Conservation (phyloP, 2,888 invertebrate species). For the Antitype chi region DNA sequence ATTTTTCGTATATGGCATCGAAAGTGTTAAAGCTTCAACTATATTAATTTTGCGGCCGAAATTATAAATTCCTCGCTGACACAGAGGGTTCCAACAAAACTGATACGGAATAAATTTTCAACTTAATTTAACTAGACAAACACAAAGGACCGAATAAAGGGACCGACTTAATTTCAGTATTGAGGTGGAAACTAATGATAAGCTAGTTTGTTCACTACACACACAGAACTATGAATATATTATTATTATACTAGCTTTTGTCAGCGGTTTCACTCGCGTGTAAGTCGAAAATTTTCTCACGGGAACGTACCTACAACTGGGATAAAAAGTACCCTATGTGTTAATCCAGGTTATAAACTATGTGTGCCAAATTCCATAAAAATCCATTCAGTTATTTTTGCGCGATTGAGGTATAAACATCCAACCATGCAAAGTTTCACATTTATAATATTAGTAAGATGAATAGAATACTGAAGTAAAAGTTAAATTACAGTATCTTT, state of each 20-base stretch:
- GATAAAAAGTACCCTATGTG: too few relatives aligned
- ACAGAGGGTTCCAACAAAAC: constrained; percentile 81
- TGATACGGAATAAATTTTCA: constrained; percentile 90
- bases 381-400: too few relatives aligned
- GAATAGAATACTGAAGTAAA: background rate
- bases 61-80: constrained; percentile 89
- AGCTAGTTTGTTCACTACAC: constrained; percentile 78
- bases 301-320: too few relatives aligned
- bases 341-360: too few relatives aligned
- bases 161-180: constrained; percentile 87
- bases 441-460: background rate
- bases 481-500: background rate
- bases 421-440: too few relatives aligned
- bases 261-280: too few relatives aligned
- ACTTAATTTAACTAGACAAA: constrained; percentile 90
- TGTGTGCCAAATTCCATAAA: too few relatives aligned
- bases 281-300: too few relatives aligned
- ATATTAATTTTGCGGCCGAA: constrained; percentile 85
- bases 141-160: constrained; percentile 86
- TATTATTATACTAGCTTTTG: constrained; percentile 14
- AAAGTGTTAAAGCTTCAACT: constrained; percentile 72
- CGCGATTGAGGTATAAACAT: too few relatives aligned
- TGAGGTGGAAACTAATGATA: constrained; percentile 89
- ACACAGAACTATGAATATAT: constrained; percentile 61
- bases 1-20: too few relatives aligned